Conservation (phyloP, 2,113 vertebrate species). For the Deroptyus accipitrinus region DNA sequence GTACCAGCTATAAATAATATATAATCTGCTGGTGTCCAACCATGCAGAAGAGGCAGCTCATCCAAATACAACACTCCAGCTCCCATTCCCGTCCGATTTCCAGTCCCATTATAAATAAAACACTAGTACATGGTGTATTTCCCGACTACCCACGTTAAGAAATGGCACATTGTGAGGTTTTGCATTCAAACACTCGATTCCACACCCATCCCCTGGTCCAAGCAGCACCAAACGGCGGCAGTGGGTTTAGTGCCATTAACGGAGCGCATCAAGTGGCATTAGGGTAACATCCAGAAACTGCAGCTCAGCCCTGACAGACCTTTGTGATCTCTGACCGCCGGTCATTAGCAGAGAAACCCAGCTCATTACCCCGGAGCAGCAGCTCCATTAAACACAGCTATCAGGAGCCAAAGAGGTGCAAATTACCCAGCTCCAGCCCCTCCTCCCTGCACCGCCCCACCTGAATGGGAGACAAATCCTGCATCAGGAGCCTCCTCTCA, state of each 20-base stretch:
- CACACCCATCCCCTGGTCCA: neutral
- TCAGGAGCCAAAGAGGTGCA: neutral
- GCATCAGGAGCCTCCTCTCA: neutral
- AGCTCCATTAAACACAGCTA: neutral
- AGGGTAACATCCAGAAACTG: neutral
- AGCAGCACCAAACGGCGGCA: neutral
- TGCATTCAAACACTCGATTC: neutral
- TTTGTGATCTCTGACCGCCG: neutral
- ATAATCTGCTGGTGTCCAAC: neutral
- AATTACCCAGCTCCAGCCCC: neutral
- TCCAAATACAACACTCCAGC: slow-evolving; percentile 10
- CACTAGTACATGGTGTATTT: accelerated
- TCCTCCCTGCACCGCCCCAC: neutral
- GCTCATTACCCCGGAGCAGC: neutral
- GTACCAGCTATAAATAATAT: neutral
- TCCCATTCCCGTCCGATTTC: neutral
- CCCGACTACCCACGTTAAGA: neutral
- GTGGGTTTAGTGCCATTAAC: neutral
- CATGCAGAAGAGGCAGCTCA: neutral
- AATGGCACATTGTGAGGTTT: neutral
- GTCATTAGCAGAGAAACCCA: neutral
- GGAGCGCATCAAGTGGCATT: neutral
- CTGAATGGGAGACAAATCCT: neutral
- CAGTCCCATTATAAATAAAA: neutral
- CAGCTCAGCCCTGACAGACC: neutral